Conservation (phyloP, 2,113 vertebrate genomes). For the Rhinichthys klamathensis region DNA sequence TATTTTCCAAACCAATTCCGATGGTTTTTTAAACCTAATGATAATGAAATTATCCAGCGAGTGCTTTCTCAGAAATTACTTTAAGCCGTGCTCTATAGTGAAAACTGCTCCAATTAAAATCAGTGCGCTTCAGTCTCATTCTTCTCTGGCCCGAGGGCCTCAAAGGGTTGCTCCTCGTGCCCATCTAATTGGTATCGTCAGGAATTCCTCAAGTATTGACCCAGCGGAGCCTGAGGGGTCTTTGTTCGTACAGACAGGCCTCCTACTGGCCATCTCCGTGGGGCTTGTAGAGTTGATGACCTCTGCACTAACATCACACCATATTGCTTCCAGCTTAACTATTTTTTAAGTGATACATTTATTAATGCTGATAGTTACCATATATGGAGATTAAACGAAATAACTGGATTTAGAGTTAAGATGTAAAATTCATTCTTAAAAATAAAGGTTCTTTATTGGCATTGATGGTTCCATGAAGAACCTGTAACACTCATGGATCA, state of each 20-base stretch:
- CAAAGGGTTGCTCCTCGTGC: slow-evolving; percentile 52
- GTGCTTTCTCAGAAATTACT: slow-evolving; percentile 42
- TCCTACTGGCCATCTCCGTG: slow-evolving; percentile 48
- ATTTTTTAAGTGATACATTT: slow-evolving; percentile 14
- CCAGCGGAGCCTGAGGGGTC: slow-evolving; percentile 39
- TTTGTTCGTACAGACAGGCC: slow-evolving; percentile 53
- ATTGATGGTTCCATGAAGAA: too few relatives aligned
- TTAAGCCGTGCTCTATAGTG: slow-evolving; percentile 26
- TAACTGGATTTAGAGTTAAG: neutral
- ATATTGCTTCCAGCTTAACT: slow-evolving; percentile 39
- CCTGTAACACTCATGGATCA: too few relatives aligned
- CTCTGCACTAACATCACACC: slow-evolving; percentile 43
- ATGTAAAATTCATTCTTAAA: too few relatives aligned
- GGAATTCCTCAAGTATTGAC: slow-evolving; percentile 57
- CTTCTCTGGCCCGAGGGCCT: slow-evolving; percentile 52
- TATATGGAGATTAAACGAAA: neutral
- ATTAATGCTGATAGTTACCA: neutral
- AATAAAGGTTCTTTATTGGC: too few relatives aligned
- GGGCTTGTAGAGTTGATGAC: slow-evolving; percentile 41
- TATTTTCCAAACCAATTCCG: neutral
- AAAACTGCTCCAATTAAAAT: slow-evolving; percentile 62
- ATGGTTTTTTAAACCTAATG: neutral
- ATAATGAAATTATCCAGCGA: slow-evolving; percentile 20
- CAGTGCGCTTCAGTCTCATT: slow-evolving; percentile 54
- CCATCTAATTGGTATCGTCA: slow-evolving; percentile 58